Percentiles rank a stretch among this genome's conserved stretches.
Conservation (phyloP, 2,888 invertebrate genomes). For the Melieria picta region DNA sequence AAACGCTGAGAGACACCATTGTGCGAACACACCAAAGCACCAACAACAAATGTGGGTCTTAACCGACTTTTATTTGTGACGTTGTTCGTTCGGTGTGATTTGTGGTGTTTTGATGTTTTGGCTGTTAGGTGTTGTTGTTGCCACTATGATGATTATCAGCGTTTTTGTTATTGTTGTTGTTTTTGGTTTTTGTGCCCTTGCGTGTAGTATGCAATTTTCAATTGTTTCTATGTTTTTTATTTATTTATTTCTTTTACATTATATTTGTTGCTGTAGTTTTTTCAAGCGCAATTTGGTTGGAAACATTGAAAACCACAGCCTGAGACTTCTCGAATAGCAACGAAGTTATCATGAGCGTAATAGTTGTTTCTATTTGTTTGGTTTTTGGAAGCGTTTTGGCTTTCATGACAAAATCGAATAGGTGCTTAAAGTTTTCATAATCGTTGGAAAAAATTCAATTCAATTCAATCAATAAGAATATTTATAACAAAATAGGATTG, state of each 20-base stretch:
- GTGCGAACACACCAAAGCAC: not conserved
- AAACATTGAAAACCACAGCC: not conserved
- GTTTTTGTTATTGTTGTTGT: not conserved
- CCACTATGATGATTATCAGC: slow-evolving; percentile 43
- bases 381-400: too few species aligned
- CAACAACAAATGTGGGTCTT: slow-evolving; percentile 22
- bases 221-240: too few species aligned
- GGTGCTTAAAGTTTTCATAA: too few species aligned
- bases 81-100: slow-evolving; percentile 27
- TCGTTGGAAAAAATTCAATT: too few species aligned
- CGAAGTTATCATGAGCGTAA: too few species aligned
- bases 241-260: slow-evolving; percentile 25
- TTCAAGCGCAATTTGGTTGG: not conserved
- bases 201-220: slow-evolving; percentile 15
- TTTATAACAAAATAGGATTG: too few species aligned
- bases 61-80: slow-evolving; percentile 42
- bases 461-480: too few species aligned
- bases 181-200: slow-evolving; percentile 29
- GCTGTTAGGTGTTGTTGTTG: not conserved
- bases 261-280: slow-evolving; percentile 6
- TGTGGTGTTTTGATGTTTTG: slow-evolving; percentile 31
- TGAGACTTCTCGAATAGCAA: not conserved
- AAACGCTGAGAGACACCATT: too few species aligned
- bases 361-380: too few species aligned
- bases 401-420: too few species aligned